These are phyloP conservation scores for Pithys albifrons DNA, from an alignment of 2,113 vertebrate species.

Conservation along the genomic window DNA sequence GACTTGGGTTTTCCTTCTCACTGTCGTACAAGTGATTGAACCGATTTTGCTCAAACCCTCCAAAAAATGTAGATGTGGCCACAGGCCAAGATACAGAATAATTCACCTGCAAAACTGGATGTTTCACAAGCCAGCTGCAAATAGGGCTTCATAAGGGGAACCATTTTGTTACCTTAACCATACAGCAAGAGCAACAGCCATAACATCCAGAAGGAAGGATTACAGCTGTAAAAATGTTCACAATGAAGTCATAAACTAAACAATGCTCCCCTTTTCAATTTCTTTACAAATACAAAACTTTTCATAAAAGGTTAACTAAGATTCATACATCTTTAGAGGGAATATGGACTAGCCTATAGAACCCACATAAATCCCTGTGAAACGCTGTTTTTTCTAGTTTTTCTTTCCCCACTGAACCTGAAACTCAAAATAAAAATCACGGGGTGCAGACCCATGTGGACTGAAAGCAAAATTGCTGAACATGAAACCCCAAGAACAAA, in stretches of 20 bases:
- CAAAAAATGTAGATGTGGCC: not conserved
- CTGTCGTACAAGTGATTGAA: not conserved
- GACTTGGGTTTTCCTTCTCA: not conserved
- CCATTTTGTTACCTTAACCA: slow-evolving; percentile 37
- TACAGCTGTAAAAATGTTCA: slow-evolving; percentile 46
- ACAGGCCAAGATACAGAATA: not conserved
- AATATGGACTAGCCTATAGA: not conserved
- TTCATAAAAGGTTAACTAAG: slow-evolving; percentile 13
- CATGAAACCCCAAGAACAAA: slow-evolving; percentile 25
- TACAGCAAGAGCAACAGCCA: not conserved
- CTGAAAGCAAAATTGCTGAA: not conserved
- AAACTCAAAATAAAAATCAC: slow-evolving; percentile 46
- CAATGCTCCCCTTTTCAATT: slow-evolving; percentile 36
- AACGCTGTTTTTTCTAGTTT: not conserved
- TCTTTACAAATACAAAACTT: slow-evolving; percentile 27
- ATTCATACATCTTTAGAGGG: slow-evolving; percentile 47
- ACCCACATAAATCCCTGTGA: not conserved
- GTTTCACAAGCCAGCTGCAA: slow-evolving; percentile 63
- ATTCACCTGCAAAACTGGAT: slow-evolving; percentile 12
- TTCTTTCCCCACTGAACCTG: not conserved
- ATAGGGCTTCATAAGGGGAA: not conserved
- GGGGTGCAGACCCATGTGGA: slow-evolving; percentile 1
- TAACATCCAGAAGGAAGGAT: slow-evolving; percentile 44
- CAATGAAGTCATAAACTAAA: slow-evolving; percentile 40
- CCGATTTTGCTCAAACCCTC: not conserved